Conservation (phyloP, 1,140 invertebrate genomes). For the Ceratosolen fusciceps region DNA sequence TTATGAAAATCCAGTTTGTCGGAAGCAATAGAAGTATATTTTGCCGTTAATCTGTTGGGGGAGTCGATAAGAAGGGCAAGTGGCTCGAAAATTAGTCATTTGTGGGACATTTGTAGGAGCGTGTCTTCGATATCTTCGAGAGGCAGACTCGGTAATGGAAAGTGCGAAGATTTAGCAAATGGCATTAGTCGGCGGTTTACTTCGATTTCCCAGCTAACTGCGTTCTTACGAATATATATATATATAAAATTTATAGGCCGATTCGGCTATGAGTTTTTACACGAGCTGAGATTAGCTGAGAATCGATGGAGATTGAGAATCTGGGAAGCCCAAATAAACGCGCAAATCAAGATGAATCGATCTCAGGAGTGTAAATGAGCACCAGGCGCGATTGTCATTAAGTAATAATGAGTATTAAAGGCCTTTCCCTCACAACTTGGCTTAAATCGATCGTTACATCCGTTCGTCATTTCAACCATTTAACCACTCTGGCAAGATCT, state of each 20-base stretch:
- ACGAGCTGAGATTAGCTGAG: slow-evolving; percentile 6
- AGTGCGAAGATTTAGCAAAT: too few species aligned
- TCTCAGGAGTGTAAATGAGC: too few species aligned
- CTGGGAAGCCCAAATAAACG: not conserved
- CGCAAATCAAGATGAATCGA: not conserved
- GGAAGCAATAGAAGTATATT: not conserved
- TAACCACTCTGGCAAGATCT: too few species aligned
- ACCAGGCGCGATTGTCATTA: too few species aligned
- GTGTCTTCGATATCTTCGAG: slow-evolving; percentile 28
- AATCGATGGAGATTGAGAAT: slow-evolving; percentile 1
- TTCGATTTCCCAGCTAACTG: not conserved
- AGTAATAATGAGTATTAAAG: too few species aligned
- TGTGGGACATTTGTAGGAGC: not conserved
- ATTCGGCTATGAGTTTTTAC: not conserved
- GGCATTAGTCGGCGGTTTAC: not conserved
- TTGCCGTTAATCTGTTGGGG: slow-evolving; percentile 2
- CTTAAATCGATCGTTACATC: too few species aligned
- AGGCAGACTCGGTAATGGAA: too few species aligned
- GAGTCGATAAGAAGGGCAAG: not conserved
- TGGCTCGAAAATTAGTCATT: not conserved
- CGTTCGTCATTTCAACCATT: too few species aligned
- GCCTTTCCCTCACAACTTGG: too few species aligned
- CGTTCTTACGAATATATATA: not conserved
- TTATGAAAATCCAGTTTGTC: not conserved
- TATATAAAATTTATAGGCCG: slow-evolving; percentile 7